phyloP scores from a whole-genome alignment of 2,888 invertebrate species.

The Galerucella calmariensis region DNA sequence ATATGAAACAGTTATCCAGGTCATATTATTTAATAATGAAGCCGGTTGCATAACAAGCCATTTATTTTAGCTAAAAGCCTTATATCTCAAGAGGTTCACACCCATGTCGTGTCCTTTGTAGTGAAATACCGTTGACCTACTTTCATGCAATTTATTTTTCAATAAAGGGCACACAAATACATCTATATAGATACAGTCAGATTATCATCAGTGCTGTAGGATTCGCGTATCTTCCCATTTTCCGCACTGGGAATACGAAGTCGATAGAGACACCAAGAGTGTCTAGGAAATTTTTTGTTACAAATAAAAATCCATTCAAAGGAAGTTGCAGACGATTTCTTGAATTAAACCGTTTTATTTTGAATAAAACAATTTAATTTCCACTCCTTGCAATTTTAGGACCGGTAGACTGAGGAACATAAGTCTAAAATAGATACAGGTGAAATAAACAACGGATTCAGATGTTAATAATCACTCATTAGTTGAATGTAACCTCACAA shows the following conservation, averaged over 20 bases:
- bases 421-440: no score
- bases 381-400: no score
- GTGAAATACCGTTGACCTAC: conserved; percentile 33
- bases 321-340: no score
- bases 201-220: conserved; percentile 19
- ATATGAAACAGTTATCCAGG: not conserved
- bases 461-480: no score
- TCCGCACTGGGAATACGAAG: not conserved
- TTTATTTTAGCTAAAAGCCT: conserved; percentile 33
- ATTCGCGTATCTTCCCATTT: not conserved
- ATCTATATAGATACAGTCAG: conserved; percentile 24
- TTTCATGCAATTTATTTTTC: conserved; percentile 29
- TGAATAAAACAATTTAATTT: no score
- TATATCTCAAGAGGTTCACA: conserved; percentile 30
- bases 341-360: no score
- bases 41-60: conserved; percentile 28
- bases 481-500: no score
- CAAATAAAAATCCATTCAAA: not conserved
- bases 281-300: not conserved
- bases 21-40: conserved; percentile 22
- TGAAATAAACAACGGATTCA: no score
- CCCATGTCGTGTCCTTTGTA: conserved; percentile 27
- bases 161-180: conserved; percentile 23
- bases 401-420: no score
- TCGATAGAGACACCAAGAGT: not conserved